A percentile compares a stretch with the other conserved stretches of the same genome.
phyloP scores from a whole-genome alignment of 2,888 invertebrate genomes.

The Amphipoea lucens region DNA sequence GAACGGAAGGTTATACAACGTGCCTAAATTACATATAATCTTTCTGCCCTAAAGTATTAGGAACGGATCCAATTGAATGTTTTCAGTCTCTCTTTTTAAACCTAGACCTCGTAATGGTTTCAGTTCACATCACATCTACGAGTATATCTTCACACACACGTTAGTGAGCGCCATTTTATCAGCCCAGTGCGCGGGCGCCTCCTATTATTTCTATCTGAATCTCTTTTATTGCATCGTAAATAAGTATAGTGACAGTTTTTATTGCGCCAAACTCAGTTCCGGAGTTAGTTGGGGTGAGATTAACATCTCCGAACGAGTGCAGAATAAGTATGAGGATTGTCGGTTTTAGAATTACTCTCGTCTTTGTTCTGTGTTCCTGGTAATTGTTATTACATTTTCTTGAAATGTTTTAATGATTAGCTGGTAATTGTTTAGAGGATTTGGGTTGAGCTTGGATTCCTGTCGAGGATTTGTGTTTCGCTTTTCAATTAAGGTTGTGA shows the following conservation, averaged over 20 bases:
- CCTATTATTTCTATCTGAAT: slow-evolving; percentile 78
- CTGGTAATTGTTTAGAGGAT: slow-evolving; percentile 50
- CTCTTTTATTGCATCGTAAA: slow-evolving; percentile 87
- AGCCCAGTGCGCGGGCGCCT: slow-evolving; percentile 71
- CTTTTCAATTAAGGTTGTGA: slow-evolving; percentile 23
- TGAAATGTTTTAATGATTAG: slow-evolving; percentile 55
- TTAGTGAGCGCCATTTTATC: slow-evolving; percentile 55
- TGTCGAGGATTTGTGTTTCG: slow-evolving; percentile 44
- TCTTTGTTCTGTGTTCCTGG: slow-evolving; percentile 63
- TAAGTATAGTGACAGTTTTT: slow-evolving; percentile 87
- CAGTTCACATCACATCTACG: slow-evolving; percentile 5
- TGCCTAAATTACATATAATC: background rate
- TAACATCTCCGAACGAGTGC: slow-evolving; percentile 80
- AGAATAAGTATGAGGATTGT: slow-evolving; percentile 80
- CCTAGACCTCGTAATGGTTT: background rate
- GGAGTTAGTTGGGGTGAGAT: slow-evolving; percentile 79
- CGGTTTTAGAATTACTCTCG: slow-evolving; percentile 69
- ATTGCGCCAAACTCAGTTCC: slow-evolving; percentile 83
- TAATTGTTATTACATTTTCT: slow-evolving; percentile 56
- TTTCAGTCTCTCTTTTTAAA: background rate
- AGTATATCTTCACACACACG: slow-evolving; percentile 14
- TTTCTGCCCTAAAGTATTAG: background rate
- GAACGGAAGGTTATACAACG: background rate
- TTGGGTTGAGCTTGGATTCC: slow-evolving; percentile 25
- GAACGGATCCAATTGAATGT: background rate